Evolutionary conservation across 2,888 invertebrate species (phyloP), one percentile per base, ranked within the genome.

Genomic region (Macropis europaea): DNA sequence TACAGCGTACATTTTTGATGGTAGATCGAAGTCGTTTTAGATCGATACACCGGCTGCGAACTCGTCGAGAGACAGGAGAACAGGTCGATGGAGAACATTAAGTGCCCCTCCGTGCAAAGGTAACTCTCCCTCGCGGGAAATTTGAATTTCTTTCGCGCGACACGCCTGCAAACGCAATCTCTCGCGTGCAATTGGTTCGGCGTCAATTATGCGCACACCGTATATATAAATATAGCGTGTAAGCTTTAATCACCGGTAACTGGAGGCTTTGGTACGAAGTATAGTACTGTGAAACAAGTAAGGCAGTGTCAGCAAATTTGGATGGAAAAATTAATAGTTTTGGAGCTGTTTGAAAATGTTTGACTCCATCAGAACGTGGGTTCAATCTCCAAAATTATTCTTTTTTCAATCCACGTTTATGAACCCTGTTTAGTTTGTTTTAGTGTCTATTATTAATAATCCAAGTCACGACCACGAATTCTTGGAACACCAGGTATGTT

Each of bases 141-240:
- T n/a, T n/a, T n/a, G n/a, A n/a, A n/a, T n/a, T n/a, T n/a, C n/a
- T 42, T 42, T 42, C 19, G 17, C 13, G 32, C 6, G 17, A 60
- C 3, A 22, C 26, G 26, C 26, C 19, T 36, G 47, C 30, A 38
- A 40, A n/a, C 34, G 9, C 26, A 19, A 54, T 47, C 48, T 34
- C 26, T 30, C 28, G 26, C 48, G 42, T 42, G 60, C 57, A 45
- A 59, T 66, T 47, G 57, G 59, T 40, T 45, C 32, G 45, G 59
- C 59, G 70, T 70, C 67, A 70, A 70, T 70, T 70, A 67, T 42
- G 11, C 59, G 67, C 47, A 52, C 57, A 66, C 13, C 30, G 38
- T 40, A 9, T 15, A 40, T 15, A 40, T n/a, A n/a, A n/a, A n/a
- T n/a, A 19, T 66, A 45, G 36, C 42, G 9, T 15, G 3, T 56